phyloP scores from a whole-genome alignment of 2,113 vertebrate genomes.

The Jacana jacana region DNA sequence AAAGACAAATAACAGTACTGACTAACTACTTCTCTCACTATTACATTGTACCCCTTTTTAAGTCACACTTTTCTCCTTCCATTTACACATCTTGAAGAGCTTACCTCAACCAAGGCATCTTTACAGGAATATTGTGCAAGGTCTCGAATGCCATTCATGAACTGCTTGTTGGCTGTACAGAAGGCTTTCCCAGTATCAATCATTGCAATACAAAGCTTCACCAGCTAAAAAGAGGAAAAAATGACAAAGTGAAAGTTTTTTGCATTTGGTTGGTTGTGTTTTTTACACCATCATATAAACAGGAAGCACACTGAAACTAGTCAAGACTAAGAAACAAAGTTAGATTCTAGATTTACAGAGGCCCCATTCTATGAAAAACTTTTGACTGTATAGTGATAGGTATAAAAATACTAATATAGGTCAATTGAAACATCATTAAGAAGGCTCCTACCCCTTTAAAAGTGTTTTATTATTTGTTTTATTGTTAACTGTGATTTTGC shows the following conservation, averaged over 20 bases:
- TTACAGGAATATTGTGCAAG: constrained; percentile 93
- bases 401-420: background rate
- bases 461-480: background rate
- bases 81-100: background rate
- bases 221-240: constrained; percentile 78
- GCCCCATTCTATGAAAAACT: background rate
- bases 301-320: background rate
- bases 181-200: constrained; percentile 98
- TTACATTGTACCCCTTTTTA: background rate
- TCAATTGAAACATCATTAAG: background rate
- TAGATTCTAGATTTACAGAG: background rate
- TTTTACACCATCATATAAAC: background rate
- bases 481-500: background rate
- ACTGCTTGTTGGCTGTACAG: constrained; percentile 95
- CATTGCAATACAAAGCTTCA: constrained; percentile 97
- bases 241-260: background rate
- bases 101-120: constrained; percentile 93
- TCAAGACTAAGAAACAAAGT: background rate
- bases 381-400: background rate
- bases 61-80: background rate
- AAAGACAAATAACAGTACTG: background rate
- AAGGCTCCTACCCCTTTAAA: background rate
- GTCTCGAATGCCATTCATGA: constrained; percentile 93
- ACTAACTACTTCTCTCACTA: background rate
- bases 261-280: background rate